Conservation (phyloP, 2,797 vertebrate species). For the Acanthiza pusilla region DNA sequence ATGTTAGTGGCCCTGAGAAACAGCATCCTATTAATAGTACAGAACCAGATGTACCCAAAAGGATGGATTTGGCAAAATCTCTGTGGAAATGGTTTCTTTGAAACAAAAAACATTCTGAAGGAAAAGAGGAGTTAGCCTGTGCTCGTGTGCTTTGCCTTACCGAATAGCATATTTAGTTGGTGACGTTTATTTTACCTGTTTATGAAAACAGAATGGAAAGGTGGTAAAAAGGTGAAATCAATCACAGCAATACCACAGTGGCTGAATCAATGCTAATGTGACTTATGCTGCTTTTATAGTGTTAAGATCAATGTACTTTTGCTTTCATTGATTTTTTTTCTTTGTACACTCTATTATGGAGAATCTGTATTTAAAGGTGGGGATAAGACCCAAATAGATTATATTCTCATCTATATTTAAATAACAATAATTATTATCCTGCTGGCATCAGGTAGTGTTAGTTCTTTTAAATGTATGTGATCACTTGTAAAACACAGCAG, state of each 20-base stretch:
- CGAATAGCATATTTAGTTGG: neutral
- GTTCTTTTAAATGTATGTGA: neutral
- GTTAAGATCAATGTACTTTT: conserved; percentile 23
- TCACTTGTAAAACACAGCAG: neutral
- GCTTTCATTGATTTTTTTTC: conserved; percentile 20
- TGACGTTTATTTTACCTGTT: neutral
- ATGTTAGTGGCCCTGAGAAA: conserved; percentile 33
- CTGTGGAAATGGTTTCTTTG: neutral
- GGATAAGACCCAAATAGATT: neutral
- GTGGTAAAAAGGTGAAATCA: neutral
- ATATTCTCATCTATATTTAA: neutral
- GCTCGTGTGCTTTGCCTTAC: neutral
- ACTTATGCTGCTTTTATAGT: neutral
- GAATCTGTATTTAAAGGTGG: neutral
- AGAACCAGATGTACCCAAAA: conserved; percentile 42
- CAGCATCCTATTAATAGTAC: neutral
- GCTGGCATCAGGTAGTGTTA: neutral
- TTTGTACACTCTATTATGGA: neutral
- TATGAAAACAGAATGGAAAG: neutral
- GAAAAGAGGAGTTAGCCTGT: neutral
- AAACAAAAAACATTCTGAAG: neutral
- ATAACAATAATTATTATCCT: neutral
- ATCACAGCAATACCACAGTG: neutral
- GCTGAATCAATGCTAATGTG: conserved; percentile 8
- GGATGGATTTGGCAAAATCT: conserved; percentile 8